Percentiles rank a stretch among this genome's conserved stretches.
Conservation (phyloP, 2,888 invertebrate species). For the Eupithecia exiguata region DNA sequence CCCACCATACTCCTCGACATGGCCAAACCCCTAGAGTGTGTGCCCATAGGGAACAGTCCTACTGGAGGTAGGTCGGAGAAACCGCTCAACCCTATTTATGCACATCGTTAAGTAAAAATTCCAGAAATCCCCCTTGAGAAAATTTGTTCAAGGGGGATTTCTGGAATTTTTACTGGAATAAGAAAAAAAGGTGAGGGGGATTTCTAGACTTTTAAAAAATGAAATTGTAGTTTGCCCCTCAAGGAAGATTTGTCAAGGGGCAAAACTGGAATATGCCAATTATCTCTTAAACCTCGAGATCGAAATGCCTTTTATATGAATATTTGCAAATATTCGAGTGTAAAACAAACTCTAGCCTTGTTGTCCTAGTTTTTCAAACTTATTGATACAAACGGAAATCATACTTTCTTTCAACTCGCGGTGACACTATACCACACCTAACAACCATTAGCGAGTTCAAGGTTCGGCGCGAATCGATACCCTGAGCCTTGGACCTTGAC, state of each 20-base stretch:
- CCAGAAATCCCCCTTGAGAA: too few relatives aligned
- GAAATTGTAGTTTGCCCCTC: too few relatives aligned
- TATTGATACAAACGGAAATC: background rate
- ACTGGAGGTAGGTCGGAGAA: background rate
- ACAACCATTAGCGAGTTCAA: slow-evolving; percentile 26
- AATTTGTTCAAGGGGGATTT: too few relatives aligned
- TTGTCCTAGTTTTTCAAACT: background rate
- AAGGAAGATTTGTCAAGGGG: too few relatives aligned
- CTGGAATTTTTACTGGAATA: too few relatives aligned
- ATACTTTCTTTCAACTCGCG: background rate
- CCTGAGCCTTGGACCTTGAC: slow-evolving; percentile 20
- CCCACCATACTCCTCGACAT: background rate
- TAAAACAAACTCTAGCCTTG: background rate
- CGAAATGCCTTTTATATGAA: too few relatives aligned
- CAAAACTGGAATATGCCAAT: too few relatives aligned
- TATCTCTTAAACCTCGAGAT: too few relatives aligned
- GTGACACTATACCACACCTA: slow-evolving; percentile 14
- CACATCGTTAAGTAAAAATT: background rate
- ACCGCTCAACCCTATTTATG: background rate
- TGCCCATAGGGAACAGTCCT: background rate
- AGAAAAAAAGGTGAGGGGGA: too few relatives aligned
- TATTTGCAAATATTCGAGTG: too few relatives aligned
- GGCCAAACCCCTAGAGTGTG: background rate
- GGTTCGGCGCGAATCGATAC: slow-evolving; percentile 9
- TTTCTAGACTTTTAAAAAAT: too few relatives aligned